Base-by-base conservation (phyloP, 2,113 vertebrate genomes). In the Podarcis cretensis region DNA sequence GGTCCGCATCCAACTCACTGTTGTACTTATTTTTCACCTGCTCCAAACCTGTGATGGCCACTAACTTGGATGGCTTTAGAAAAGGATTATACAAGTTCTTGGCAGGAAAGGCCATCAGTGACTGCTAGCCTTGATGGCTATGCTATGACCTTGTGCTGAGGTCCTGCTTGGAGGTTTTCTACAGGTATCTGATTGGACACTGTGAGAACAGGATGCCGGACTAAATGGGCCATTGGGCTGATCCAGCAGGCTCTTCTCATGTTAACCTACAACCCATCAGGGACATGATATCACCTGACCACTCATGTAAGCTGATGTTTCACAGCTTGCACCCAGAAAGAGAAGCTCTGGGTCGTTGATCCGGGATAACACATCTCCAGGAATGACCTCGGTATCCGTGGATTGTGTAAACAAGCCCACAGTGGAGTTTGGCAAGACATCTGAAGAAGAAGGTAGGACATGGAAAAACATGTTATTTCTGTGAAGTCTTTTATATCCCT, bases 401-500 rank as follows among this genome's bases (percentile, higher is more conserved):
- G 81, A 83, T 77, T 66, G 81, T 78, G 65, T 89, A 89, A 89
- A 89, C 87, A 89, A 89, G 87, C 81, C 87, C 63, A 77, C 87
- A 84, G 81, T 89, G 81, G 73, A 83, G 87, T 5, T 83, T 89
- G 87, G 87, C 87, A 89, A 89, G 37, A 54, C 63, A 89, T 89
- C 87, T 84, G 54, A 89, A 57, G 43, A 89, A 48, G 83, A 83
- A 89, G 59, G 81, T 77, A 89, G 87, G 87, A 89, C 87, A 89
- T 89, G 87, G 87, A 89, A 89, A 89, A 89, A 89, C 87, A 89
- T 83, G 87, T 89, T 89, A 89, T 89, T 89, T 83, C 87, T 89
- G 87, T 83, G 81, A 89, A 89, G 81, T 84, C 87, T 77, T 89
- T 84, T 89, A 89, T 89, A 89, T 89, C 87, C 87, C 73, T 88